Conservation (phyloP, 1,140 invertebrate species). For the Akabosia matsudoensis region DNA sequence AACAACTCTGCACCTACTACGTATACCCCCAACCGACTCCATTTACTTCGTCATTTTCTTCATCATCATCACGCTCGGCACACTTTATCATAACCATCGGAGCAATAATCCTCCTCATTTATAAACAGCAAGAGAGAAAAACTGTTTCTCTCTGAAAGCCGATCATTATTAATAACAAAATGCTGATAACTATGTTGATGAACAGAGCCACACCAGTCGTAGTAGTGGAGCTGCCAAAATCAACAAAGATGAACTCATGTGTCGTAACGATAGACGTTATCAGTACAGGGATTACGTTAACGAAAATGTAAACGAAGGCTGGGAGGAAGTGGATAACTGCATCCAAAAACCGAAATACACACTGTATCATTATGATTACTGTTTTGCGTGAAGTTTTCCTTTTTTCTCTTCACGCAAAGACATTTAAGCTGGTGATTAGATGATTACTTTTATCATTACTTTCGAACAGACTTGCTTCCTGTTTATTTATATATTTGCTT, state of each 20-base stretch:
- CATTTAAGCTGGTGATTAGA: no score
- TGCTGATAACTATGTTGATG: neutral
- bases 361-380: no score
- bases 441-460: neutral
- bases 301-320: no score
- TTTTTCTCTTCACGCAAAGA: no score
- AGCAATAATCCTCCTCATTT: conserved; percentile 7
- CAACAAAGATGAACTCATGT: no score
- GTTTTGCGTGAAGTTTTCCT: no score
- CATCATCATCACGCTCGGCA: conserved; percentile 7
- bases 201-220: neutral
- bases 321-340: no score
- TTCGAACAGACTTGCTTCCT: neutral
- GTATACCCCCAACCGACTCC: neutral
- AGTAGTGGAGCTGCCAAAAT: neutral
- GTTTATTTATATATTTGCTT: no score
- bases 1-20: neutral
- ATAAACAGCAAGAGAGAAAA: neutral
- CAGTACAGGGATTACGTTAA: no score
- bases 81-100: neutral
- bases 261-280: neutral
- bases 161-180: no score
- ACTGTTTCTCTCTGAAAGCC: neutral
- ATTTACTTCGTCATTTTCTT: neutral
- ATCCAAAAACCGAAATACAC: no score